Evolutionary conservation across 30 jellyfish, hydroid and myxozoan genomes (phyloP), one percentile per base, ranked within the genome.

Genomic region (Aurelia coerulea): DNA sequence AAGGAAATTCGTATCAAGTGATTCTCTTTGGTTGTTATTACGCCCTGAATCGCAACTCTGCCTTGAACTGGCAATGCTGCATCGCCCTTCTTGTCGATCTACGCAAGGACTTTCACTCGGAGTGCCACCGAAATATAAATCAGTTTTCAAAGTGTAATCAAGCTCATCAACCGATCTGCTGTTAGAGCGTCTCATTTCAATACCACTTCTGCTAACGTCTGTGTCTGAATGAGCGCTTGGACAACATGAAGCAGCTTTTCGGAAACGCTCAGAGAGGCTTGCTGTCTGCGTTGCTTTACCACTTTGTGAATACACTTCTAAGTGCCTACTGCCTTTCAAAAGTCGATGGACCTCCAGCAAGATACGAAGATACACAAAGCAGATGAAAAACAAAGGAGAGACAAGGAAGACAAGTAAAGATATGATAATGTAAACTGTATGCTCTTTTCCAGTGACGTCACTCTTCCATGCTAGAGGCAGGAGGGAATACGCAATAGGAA

Each of bases 321-420:
- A 42, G 18, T 52, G 73, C 49, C 83, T 69, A 19, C 83, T 70
- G 23, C 32, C 76, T 67, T 81, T 81, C 18, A 81, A 41, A n/a
- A 81, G 31, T 9, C 90, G 90, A 63, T 83, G 92, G 17, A 78
- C 80, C 79, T 87, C 96, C 1, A 76, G 13, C 32, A 70, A 58
- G 34, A 87, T 78, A 13, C 96, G 75, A n/a, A 72, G 42, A 66
- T 87, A 87, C 14, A 90, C 97, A 65, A 90, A 83, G 81, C 90
- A 52, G n/a, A 90, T 90, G 84, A 90, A 90, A 16, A 91, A 68
- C 67, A 91, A 65, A 59, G 98, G 98, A 59, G 81, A 79, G 32
- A 91, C 78, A 7, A 91, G 86, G 53, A 91, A 91, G 31, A 91
- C 80, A 39, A 68, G 86, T 81, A 91, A 37, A 10, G 93, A 80